Percentiles rank a stretch among this genome's conserved stretches.
Evolutionary conservation across 2,113 vertebrate species (phyloP).

Genomic region (Spizaetus ornatus): DNA sequence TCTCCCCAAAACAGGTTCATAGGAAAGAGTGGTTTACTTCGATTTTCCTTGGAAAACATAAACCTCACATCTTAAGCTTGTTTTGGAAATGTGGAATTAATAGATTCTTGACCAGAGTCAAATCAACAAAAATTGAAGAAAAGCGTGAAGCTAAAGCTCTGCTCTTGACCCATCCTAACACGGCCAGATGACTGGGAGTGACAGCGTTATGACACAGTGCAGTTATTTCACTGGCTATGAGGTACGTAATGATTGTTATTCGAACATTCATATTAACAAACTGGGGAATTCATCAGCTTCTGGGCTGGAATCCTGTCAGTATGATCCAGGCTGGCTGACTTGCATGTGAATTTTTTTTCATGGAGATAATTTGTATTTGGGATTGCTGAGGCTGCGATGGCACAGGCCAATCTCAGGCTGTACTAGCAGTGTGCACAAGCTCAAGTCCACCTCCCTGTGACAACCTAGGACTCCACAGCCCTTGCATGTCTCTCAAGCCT

Average conservation of each 20-base stretch:
- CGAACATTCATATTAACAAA: not conserved
- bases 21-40: not conserved
- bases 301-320: not conserved
- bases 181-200: not conserved
- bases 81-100: not conserved
- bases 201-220: not conserved
- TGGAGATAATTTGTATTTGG: not conserved
- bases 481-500: not conserved
- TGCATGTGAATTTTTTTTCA: not conserved
- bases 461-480: not conserved
- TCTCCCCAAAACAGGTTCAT: not conserved
- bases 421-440: not conserved
- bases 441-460: not conserved
- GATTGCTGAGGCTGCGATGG: not conserved
- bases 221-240: not conserved
- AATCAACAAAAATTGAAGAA: not conserved
- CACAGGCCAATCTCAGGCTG: not conserved
- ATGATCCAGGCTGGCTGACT: not conserved
- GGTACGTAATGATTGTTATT: not conserved
- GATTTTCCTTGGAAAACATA: not conserved
- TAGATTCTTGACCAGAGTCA: not conserved
- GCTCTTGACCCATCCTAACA: not conserved
- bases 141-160: not conserved
- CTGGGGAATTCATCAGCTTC: not conserved
- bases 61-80: not conserved